Evolutionary conservation across 2,888 invertebrate species (phyloP).

Genomic region (Chromoteleia sp.): DNA sequence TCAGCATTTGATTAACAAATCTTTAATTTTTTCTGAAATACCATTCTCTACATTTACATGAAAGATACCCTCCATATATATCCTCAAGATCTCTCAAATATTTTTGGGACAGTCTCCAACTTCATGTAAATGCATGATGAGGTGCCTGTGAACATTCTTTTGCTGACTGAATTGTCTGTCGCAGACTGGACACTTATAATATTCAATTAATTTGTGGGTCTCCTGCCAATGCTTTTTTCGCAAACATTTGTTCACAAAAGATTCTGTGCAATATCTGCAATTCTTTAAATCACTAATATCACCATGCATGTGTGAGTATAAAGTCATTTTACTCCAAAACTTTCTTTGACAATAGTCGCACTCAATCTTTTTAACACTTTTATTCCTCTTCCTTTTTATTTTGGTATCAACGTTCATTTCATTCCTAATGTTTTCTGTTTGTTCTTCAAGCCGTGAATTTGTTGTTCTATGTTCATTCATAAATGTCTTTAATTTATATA

Average conservation of each 20-base stretch:
- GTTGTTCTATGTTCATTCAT: not conserved
- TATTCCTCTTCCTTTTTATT: too few species aligned
- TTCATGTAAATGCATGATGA: conserved; percentile 1
- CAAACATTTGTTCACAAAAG: not conserved
- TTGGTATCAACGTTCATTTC: too few species aligned
- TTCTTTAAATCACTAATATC: not conserved
- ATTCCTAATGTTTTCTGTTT: too few species aligned
- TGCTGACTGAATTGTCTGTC: not conserved
- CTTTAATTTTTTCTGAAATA: conserved; percentile 15
- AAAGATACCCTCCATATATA: not conserved
- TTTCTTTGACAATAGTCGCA: conserved; percentile 8
- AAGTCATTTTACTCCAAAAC: not conserved
- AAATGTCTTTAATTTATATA: not conserved
- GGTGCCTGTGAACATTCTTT: not conserved
- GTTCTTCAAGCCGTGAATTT: too few species aligned
- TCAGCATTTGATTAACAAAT: conserved; percentile 15
- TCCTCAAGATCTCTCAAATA: not conserved
- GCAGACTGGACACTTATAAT: conserved; percentile 11
- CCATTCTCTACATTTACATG: conserved; percentile 14
- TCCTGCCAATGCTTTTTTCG: not conserved
- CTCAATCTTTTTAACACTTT: not conserved
- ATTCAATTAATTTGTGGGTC: not conserved
- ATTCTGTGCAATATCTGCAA: not conserved
- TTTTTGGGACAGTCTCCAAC: not conserved
- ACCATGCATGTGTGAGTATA: not conserved